Base-by-base conservation (phyloP, 2,797 vertebrate species). In the Bradypodion ventrale region DNA sequence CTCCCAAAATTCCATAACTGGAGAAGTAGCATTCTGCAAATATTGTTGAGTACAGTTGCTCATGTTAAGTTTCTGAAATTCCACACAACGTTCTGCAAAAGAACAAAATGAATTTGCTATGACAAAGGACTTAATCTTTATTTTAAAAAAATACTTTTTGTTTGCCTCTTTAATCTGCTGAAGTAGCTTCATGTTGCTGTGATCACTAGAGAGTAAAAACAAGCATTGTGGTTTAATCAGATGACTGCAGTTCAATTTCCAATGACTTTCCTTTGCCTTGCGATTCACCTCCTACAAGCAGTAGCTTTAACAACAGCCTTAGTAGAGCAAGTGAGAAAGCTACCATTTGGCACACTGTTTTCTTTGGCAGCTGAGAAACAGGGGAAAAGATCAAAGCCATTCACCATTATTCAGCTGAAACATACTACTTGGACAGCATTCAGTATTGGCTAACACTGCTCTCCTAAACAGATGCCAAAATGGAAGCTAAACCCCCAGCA, bases 1-100 rank as follows among this genome's bases (percentile, higher is more conserved):
- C 99, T 99, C 99, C 99, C 99, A 99, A 92, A 99, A 99, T 93
- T 99, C 99, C 90, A 99, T 99, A 92, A 99, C 98, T 3, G 99
- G 98, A 89, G 98, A 99, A 60, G 98, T 98, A 82, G 97, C 96
- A 15, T 98, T 99, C 87, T 96, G 96, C 90, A 97, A 96, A 87
- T 96, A 94, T 29, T 95, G 84, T 40, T 95, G 95, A 78, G 94
- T 99, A 93, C 97, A 96, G 96, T 99, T 99, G 95, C 96, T 98
- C 90, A 97, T 89, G 40, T 99, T 99, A 91, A 97, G 96, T 92
- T 98, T 98, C 89, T 98, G 97, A 95, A 96, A 98, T 94, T 99
- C 98, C 90, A 98, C 96, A 78, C 99, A 99, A 91, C 97, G 97
- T 88, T 99, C 99, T 99, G 89, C 25, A 92, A 93, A 83, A 92